Conservation (phyloP, 2,797 vertebrate genomes). For the Lutjanus campechanus region DNA sequence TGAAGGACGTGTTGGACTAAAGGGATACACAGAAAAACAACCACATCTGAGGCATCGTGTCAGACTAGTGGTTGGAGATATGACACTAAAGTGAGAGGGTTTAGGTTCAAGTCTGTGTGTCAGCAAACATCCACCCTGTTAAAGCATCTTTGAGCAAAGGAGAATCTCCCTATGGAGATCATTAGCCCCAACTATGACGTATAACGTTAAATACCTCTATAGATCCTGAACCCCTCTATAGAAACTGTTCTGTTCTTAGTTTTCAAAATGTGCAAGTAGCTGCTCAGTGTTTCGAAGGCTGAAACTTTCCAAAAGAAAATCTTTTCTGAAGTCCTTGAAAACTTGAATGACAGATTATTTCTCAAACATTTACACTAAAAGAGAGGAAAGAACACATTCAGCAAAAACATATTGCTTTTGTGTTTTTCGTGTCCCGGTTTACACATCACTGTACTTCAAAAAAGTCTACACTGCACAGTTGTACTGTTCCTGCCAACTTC, state of each 20-base stretch:
- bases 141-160: constrained; percentile 7
- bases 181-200: constrained; percentile 17
- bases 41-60: constrained; percentile 2
- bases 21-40: constrained; percentile 32
- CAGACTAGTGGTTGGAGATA: not conserved
- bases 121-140: constrained; percentile 1
- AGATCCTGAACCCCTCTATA: not conserved
- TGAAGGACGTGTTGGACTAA: constrained; percentile 96
- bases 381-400: not conserved
- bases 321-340: not conserved
- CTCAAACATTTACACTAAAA: not conserved
- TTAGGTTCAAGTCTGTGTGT: constrained; percentile 1
- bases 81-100: constrained; percentile 12
- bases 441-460: constrained; percentile 6
- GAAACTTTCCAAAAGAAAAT: constrained; percentile 1
- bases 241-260: not conserved
- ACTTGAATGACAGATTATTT: constrained; percentile 9
- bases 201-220: constrained; percentile 1
- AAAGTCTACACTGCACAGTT: constrained; percentile 4
- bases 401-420: constrained; percentile 13
- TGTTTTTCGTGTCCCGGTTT: constrained; percentile 8
- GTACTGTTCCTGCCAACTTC: not conserved
- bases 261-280: constrained; percentile 7
- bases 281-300: not conserved
- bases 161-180: constrained; percentile 19